Evolutionary conservation across 2,797 vertebrate species (phyloP), one percentile per base, ranked within the genome.

Genomic region (Myripristis jacobus): DNA sequence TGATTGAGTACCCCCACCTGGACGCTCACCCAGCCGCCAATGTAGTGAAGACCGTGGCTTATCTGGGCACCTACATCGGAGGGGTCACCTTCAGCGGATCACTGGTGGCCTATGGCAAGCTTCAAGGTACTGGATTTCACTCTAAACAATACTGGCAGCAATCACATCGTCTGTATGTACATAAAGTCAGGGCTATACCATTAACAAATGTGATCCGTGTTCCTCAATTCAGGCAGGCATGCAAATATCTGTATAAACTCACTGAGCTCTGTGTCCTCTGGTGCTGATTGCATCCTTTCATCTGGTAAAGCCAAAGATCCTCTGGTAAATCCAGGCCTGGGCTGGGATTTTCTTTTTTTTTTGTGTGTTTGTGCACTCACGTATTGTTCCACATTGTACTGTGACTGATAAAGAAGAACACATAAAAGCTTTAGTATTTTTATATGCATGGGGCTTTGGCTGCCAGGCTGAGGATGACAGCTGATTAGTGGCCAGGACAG

Each of bases 41-140:
- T 0, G 48, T 94, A 73, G 67, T 95, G 66, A 93, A 94, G 91
- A 94, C 78, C 0, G 88, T 93, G 85, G 88, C 89, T 0, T 93
- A 92, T 79, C 72, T 95, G 80, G 94, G 93, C 75, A 94, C 92
- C 46, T 95, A 92, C 80, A 93, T 92, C 11, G 92, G 92, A 29
- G 92, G 87, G 1, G 93, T 94, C 65, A 94, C 91, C 57, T 96
- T 96, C 86, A 95, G 93, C 6, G 92, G 89, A 56, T 91, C 91
- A 12, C 90, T 93, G 77, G 89, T 94, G 55, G 91, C 91, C 76
- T 94, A 90, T 10, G 90, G 93, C 83, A 95, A 95, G 77, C 85
- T 95, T 34, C 91, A 94, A 92, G 92, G 92, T 93, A 64, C 54
- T 60, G 11, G 1, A 46, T 48, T 21, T 12, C n/a, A 41, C 38